Evolutionary conservation across 2,888 invertebrate genomes (phyloP), one percentile per base, ranked within the genome.

Genomic region (Prosapia bicincta): DNA sequence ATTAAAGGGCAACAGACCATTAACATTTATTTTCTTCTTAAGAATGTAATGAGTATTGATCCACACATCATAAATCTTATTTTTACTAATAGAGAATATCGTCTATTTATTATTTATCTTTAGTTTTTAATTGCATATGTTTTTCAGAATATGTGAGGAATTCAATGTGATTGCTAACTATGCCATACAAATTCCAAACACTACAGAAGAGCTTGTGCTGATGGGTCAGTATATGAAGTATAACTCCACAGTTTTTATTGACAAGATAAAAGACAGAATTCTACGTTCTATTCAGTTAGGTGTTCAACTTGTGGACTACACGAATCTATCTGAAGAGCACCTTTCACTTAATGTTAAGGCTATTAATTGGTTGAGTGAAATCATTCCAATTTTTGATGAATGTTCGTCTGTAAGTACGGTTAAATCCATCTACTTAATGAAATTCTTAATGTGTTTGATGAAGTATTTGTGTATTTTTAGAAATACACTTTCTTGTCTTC

Each of bases 201-300:
- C 91, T 66, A 95, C 96, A 0, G 92, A 91, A 81, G 94, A 96
- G 82, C 86, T 97, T 26, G 89, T 97, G 80, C 93, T 92, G 78
- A 90, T 93, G 85, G 93, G 93, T 30, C 88, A 91, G 73, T 95
- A 93, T 83, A 94, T 97, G 87, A 88, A 94, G 80, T 88, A 90
- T 80, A 95, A 93, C 0, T 92, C 93, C 81, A 92, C 92, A 3
- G 88, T 88, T 32, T 88, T 92, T 77, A 88, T 97, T 82, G 88
- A 89, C 75, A 86, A 88, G 73, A 86, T 96, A 32, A 91, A 89
- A 74, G 90, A 91, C 81, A 89, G 91, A 81, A 94, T 96, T 77
- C 86, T 90, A 76, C 85, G 87, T 24, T 91, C 92, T 81, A 85
- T 94, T 15, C 86, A 88, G 80, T 89, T 91, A 80, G 88, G 92